phyloP scores from a whole-genome alignment of 2,888 invertebrate species.

The Sphaerophoria rueppellii region DNA sequence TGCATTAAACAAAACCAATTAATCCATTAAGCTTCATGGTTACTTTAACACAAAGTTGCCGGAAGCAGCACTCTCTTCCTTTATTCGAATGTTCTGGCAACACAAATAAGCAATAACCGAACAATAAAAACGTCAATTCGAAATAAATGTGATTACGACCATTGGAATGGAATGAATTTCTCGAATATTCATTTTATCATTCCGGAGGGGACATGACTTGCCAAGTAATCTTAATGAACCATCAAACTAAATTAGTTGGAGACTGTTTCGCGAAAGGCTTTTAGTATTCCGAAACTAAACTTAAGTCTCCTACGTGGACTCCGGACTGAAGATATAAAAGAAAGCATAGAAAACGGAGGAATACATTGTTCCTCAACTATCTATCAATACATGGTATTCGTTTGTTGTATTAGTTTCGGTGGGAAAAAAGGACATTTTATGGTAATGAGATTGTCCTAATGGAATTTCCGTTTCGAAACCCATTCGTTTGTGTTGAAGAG shows the following conservation, averaged over 20 bases:
- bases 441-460: conserved; percentile 68
- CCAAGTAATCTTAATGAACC: conserved; percentile 67
- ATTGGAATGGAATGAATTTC: conserved; percentile 51
- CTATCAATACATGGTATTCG: conserved; percentile 42
- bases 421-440: conserved; percentile 70
- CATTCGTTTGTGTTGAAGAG: conserved; percentile 35
- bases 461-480: conserved; percentile 70
- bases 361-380: conserved; percentile 51
- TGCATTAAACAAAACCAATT: conserved; percentile 58
- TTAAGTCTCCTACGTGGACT: conserved; percentile 4
- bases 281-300: conserved; percentile 47
- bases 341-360: conserved; percentile 14
- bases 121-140: conserved; percentile 70
- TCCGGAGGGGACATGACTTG: conserved; percentile 44
- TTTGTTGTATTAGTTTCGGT: conserved; percentile 65
- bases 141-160: conserved; percentile 69
- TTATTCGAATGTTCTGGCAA: neutral
- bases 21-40: conserved; percentile 55
- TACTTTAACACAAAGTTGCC: conserved; percentile 35
- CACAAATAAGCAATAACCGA: conserved; percentile 67
- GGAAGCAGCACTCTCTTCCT: neutral
- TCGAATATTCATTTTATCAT: conserved; percentile 53
- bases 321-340: conserved; percentile 22
- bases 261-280: conserved; percentile 48
- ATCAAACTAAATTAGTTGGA: conserved; percentile 70